Base-by-base conservation (phyloP, 2,888 invertebrate genomes). In the Papilio demoleus region DNA sequence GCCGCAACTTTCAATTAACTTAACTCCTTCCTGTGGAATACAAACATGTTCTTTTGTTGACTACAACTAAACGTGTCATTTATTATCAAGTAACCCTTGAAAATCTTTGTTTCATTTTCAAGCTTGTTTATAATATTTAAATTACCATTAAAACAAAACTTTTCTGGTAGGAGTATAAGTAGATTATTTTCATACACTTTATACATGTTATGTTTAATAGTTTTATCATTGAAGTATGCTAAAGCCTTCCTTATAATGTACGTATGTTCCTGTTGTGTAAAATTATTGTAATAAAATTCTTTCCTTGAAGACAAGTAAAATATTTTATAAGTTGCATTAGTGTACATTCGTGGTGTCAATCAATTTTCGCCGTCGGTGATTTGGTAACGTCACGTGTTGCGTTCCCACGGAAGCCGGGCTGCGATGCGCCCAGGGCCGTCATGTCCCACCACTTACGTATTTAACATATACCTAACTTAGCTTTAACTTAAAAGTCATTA, bases 381-480 rank as follows among this genome's bases (percentile, higher is more conserved):
- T 88, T 88, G 83, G 83, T 85, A 88, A 87, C 88, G 90, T 90
- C 92, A 92, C 85, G 85, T 90, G 92, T 81, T 77, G 73, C 77
- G 86, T 92, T 92, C 92, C 91, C 92, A 92, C 91, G 92, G 91
- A 92, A 92, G 92, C 91, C 84, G 81, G 79, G 79, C 84, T 85
- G 81, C 83, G 82, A 81, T 78, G 83, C 84, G 91, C 92, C 92
- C 79, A 78, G 84, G 90, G 92, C 92, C 82, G 88, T 92, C 92
- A 92, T 91, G 92, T 88, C 84, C 83, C 77, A 81, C 90, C 92
- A 90, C 91, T 92, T 92, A 92, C 86, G 87, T 88, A 87, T 90
- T 92, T 91, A 92, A 88, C 90, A 85, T 87, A 86, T 65, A 76
- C 85, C 84, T 86, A 88, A 88, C 83, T 84, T 85, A 89, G 85